Base-by-base conservation (phyloP, 2,888 invertebrate species). In the Ferrisia virgata region DNA sequence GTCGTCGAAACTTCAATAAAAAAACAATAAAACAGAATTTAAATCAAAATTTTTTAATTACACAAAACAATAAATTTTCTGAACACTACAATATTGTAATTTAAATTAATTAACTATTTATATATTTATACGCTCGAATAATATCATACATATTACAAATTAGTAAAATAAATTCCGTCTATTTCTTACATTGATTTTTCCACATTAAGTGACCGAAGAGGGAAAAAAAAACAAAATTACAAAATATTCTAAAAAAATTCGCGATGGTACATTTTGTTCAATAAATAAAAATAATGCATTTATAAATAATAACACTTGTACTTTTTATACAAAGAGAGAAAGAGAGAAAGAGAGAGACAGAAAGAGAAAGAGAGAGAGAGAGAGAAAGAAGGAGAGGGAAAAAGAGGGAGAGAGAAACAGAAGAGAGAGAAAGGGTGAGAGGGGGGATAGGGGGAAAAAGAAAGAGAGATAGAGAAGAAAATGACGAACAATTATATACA, bases 51-150 rank as follows among this genome's bases (percentile, higher is more conserved):
- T 76, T 83, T 83, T 83, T 83, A 58, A 83, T 83, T 83, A 83
- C 83, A 83, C 83, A 83, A 83, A 83, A 83, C 83, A 83, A 83
- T 83, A 83, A 83, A 72, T 47, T 82, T 83, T 83, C 83, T 83
- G 83, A 83, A 83, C 83, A 83, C 83, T 83, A 83, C 76, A 76
- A 76, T 83, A 83, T 83, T 72, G 39, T 83, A 83, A 72, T 76
- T 83, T 81, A 81, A 47, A 58, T 47, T 81, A 81, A 81, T 81
- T 72, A 83, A 83, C 72, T 83, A 83, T 72, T 83, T 72, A 83
- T 72, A 69, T 83, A 83, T 83, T 83, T 83, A 83, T 83, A 83
- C 72, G 83, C 83, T 72, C 25, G 31, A 76, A 83, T 64, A 83
- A 40, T 76, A 83, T 76, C 43, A 72, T 83, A 82, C 76, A 83